Evolutionary conservation across 2,797 vertebrate species (phyloP).

Genomic region (Hoplostethus atlanticus): DNA sequence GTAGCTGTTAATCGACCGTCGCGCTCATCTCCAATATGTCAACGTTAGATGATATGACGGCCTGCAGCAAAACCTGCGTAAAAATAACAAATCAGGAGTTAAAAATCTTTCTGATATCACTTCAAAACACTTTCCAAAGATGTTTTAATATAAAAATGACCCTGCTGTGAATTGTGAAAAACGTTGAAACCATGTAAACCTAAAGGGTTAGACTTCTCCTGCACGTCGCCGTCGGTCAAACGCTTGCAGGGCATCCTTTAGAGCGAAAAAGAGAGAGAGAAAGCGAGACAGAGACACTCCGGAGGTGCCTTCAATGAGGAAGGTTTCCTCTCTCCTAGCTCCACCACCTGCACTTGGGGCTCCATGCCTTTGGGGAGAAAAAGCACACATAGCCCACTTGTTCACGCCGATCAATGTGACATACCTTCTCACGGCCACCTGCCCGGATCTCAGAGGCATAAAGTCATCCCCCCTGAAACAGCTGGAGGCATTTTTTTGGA

Average conservation of each 20-base stretch:
- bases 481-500: conserved; percentile 47
- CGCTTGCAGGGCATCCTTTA: background rate
- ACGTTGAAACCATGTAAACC: no score
- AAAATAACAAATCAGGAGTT: no score
- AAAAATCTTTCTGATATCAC: no score
- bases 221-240: no score
- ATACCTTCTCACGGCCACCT: conserved; percentile 51
- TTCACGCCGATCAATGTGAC: conserved; percentile 24
- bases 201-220: no score
- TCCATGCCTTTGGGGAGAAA: background rate
- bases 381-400: conserved; percentile 8
- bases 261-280: conserved; percentile 5
- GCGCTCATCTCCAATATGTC: background rate
- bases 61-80: no score
- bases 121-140: no score
- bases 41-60: no score
- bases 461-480: conserved; percentile 25
- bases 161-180: no score
- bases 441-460: conserved; percentile 34
- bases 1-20: background rate
- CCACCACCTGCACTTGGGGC: conserved; percentile 8
- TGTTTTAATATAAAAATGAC: no score
- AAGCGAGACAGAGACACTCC: conserved; percentile 13
- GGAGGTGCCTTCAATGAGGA: conserved; percentile 21
- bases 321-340: conserved; percentile 5